These are phyloP conservation scores for Neodiprion virginianus DNA, from an alignment of 1,140 invertebrate species.

Conservation along the genomic window DNA sequence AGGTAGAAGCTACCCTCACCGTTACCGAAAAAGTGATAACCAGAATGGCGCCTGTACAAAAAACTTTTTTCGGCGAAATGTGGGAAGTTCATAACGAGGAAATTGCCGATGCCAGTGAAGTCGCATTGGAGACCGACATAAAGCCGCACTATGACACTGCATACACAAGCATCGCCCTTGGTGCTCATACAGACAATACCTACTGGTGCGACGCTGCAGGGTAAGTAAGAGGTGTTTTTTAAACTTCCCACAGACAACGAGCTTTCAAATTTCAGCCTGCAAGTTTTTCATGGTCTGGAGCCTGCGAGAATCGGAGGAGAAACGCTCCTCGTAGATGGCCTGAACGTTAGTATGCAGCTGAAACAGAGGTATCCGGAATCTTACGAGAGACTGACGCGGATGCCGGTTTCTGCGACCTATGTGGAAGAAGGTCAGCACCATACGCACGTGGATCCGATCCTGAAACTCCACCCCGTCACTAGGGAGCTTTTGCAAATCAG, in stretches of 20 bases:
- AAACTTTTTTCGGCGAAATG: conserved; percentile 72
- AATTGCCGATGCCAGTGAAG: conserved; percentile 73
- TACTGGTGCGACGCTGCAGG: conserved; percentile 78
- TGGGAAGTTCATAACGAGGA: conserved; percentile 66
- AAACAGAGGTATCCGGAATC: conserved; percentile 59
- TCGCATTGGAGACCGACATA: conserved; percentile 46
- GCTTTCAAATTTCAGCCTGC: conserved; percentile 58
- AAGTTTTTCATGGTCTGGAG: conserved; percentile 74
- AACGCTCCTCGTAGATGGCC: conserved; percentile 74
- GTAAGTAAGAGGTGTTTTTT: conserved; percentile 47
- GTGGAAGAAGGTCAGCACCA: conserved; percentile 66
- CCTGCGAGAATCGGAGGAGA: conserved; percentile 70
- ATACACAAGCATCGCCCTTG: conserved; percentile 44
- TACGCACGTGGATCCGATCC: conserved; percentile 61
- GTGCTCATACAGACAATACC: conserved; percentile 72
- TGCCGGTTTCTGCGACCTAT: conserved; percentile 70
- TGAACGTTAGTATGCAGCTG: conserved; percentile 68
- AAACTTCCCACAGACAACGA: background rate
- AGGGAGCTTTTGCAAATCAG: conserved; percentile 65
- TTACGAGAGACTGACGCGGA: conserved; percentile 65
- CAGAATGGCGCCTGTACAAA: conserved; percentile 64
- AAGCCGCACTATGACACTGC: conserved; percentile 49
- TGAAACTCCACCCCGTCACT: conserved; percentile 59
- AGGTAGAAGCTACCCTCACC: conserved; percentile 61
- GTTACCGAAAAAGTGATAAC: conserved; percentile 63